These are phyloP conservation scores for Coelopa pilipes DNA, from an alignment of 2,888 invertebrate genomes.

Conservation along the genomic window DNA sequence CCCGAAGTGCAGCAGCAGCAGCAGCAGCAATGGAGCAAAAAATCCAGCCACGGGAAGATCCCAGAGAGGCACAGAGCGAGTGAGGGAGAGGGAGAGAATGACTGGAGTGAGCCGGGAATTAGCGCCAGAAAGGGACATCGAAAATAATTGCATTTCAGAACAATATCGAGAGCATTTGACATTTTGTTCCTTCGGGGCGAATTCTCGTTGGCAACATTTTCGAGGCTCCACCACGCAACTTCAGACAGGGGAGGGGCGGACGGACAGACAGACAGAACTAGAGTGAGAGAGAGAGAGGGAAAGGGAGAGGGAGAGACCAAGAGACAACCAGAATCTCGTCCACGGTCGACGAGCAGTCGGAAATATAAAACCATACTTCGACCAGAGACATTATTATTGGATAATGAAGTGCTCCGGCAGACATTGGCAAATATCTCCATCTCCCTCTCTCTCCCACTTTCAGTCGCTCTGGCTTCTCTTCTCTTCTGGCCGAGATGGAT, in stretches of 20 bases:
- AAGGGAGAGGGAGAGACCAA: background rate
- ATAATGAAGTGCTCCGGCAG: slow-evolving; percentile 18
- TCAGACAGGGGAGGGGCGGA: no score
- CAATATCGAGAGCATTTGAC: slow-evolving; percentile 43
- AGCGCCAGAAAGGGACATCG: background rate
- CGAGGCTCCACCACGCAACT: no score
- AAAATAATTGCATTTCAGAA: slow-evolving; percentile 36
- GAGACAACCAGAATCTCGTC: background rate
- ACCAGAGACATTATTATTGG: slow-evolving; percentile 24
- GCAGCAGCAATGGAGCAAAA: background rate
- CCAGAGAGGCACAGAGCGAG: background rate
- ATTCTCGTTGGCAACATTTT: slow-evolving; percentile 17
- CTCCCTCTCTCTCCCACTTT: no score
- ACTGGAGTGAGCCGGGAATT: background rate
- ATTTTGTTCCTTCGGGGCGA: slow-evolving; percentile 46
- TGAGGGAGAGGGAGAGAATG: background rate
- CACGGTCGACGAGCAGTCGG: background rate
- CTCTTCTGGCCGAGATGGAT: no score
- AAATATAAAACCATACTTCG: slow-evolving; percentile 22
- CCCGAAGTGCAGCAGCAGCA: slow-evolving; percentile 19
- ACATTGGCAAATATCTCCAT: background rate
- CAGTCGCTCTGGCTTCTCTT: no score
- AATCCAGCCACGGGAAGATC: background rate
- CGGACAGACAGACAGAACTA: no score
- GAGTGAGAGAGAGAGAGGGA: no score